These are phyloP conservation scores for Zaprionus bogoriensis DNA, from an alignment of 2,888 invertebrate species.

Conservation along the genomic window DNA sequence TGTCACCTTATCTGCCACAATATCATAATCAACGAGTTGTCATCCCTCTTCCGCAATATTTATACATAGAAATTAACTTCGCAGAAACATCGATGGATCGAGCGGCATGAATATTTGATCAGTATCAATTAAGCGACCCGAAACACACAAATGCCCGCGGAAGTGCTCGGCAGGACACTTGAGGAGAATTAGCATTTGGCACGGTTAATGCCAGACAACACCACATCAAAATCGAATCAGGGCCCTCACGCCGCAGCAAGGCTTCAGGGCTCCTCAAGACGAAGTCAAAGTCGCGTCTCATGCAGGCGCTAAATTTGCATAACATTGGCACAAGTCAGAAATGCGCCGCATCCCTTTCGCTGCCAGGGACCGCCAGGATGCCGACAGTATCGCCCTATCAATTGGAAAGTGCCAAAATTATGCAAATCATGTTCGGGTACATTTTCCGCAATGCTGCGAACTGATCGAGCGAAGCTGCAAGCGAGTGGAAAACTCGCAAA, in stretches of 20 bases:
- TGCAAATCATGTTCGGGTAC: slow-evolving; percentile 59
- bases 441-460: slow-evolving; percentile 32
- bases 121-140: slow-evolving; percentile 51
- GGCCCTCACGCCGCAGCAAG: slow-evolving; percentile 15
- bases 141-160: slow-evolving; percentile 36
- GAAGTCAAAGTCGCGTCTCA: slow-evolving; percentile 16
- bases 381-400: slow-evolving; percentile 55
- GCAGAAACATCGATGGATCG: slow-evolving; percentile 42
- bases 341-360: slow-evolving; percentile 41
- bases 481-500: slow-evolving; percentile 39
- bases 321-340: slow-evolving; percentile 75
- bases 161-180: slow-evolving; percentile 52
- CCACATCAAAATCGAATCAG: slow-evolving; percentile 58
- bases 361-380: slow-evolving; percentile 14
- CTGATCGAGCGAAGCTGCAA: slow-evolving; percentile 23
- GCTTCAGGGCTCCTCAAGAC: slow-evolving; percentile 6
- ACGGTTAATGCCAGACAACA: slow-evolving; percentile 69
- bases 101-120: slow-evolving; percentile 63
- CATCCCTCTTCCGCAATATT: not conserved
- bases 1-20: too few species aligned
- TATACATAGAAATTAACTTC: not conserved
- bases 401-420: slow-evolving; percentile 66
- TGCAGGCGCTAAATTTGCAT: slow-evolving; percentile 54
- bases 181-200: slow-evolving; percentile 71
- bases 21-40: not conserved